Conservation (phyloP, 1,140 invertebrate genomes). For the Armadillidium nasatum region DNA sequence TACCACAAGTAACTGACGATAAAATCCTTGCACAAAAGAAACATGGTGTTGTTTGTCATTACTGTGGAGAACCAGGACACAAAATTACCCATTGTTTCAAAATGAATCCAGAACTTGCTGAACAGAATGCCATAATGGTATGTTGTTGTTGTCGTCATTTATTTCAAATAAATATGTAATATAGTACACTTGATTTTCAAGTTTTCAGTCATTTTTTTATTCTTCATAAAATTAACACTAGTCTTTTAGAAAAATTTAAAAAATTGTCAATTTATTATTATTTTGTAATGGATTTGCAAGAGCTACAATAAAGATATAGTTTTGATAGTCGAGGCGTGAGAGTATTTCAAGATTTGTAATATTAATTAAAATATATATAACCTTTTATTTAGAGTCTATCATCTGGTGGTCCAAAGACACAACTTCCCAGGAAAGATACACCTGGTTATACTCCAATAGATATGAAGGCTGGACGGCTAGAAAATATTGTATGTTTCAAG, state of each 20-base stretch:
- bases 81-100: conserved; percentile 89
- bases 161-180: too few species aligned
- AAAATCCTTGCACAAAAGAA: conserved; percentile 72
- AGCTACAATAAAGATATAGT: too few species aligned
- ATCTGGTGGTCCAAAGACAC: conserved; percentile 30
- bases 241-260: too few species aligned
- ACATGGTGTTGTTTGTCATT: conserved; percentile 80
- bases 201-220: too few species aligned
- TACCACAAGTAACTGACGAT: conserved; percentile 79
- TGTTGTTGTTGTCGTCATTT: conserved; percentile 19
- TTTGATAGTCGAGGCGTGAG: too few species aligned
- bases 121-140: conserved; percentile 52
- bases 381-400: conserved; percentile 24
- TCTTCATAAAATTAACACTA: too few species aligned
- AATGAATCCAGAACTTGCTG: conserved; percentile 64
- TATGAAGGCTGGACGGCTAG: conserved; percentile 6
- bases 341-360: background rate
- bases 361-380: background rate
- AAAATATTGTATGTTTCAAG: conserved; percentile 43
- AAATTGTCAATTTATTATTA: too few species aligned
- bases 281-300: too few species aligned
- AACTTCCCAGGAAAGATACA: conserved; percentile 44
- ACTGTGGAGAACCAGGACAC: conserved; percentile 91
- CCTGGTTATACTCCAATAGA: background rate
- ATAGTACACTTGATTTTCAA: too few species aligned